Evolutionary conservation across 2,888 invertebrate genomes (phyloP).

Genomic region (Vannuccia rotundouncinata): DNA sequence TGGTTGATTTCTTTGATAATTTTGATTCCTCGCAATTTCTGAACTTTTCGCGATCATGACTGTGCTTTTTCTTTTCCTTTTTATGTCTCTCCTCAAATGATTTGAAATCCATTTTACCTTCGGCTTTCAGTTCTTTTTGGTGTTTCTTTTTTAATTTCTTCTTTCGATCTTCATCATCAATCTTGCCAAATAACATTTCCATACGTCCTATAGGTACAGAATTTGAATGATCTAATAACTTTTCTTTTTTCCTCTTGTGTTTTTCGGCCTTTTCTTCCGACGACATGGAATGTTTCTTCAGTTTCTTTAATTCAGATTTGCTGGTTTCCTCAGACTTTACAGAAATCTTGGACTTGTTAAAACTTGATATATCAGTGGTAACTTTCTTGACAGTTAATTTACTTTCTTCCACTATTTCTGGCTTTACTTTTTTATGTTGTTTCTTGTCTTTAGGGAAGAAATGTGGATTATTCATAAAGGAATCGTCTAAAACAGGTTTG

Average conservation of each 20-base stretch:
- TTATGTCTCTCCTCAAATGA: neutral
- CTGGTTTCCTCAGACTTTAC: neutral
- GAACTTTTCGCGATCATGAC: neutral
- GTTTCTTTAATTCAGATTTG: neutral
- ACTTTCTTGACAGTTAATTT: neutral
- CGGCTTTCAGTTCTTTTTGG: conserved; percentile 1
- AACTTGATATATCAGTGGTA: neutral
- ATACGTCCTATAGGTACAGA: neutral
- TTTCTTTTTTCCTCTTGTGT: neutral
- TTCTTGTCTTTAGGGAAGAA: neutral
- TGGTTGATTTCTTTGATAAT: neutral
- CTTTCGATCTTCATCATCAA: conserved; percentile 1
- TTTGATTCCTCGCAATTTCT: neutral
- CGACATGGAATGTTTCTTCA: neutral
- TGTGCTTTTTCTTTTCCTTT: conserved; percentile 12
- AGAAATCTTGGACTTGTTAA: neutral
- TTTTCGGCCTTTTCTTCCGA: neutral
- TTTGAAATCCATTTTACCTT: conserved; percentile 10
- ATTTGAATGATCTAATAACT: neutral
- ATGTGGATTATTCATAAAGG: conserved; percentile 11
- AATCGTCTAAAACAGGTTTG: neutral
- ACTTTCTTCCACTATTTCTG: neutral
- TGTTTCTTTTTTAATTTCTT: conserved; percentile 16
- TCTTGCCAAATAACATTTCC: neutral
- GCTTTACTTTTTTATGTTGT: neutral